Evolutionary conservation across 2,888 invertebrate genomes (phyloP).

Genomic region (Hesperia comma): DNA sequence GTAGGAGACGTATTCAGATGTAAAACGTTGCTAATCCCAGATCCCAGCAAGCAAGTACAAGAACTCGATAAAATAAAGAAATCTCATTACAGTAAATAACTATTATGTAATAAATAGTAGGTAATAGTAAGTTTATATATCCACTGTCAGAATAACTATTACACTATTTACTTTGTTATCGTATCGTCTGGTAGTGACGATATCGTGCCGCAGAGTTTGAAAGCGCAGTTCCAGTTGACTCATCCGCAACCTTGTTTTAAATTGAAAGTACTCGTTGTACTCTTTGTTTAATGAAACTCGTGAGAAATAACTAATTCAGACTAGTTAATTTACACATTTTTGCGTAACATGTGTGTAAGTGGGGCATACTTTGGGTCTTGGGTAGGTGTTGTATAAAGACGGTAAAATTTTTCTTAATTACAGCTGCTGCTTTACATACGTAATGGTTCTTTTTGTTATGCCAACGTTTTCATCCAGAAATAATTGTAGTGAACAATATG

Average conservation of each 20-base stretch:
- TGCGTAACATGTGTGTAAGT: conserved; percentile 9
- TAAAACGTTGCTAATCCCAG: too few relatives aligned
- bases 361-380: too few relatives aligned
- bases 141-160: too few relatives aligned
- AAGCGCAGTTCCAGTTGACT: background rate
- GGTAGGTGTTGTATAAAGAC: background rate
- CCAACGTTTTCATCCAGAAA: background rate
- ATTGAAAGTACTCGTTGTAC: conserved; percentile 17
- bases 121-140: too few relatives aligned
- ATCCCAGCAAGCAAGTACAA: too few relatives aligned
- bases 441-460: background rate
- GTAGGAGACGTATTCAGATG: too few relatives aligned
- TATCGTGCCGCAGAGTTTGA: background rate
- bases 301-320: conserved; percentile 13
- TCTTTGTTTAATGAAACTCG: conserved; percentile 10
- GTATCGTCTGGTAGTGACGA: background rate
- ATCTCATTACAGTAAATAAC: too few relatives aligned
- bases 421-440: background rate
- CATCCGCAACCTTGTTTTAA: conserved; percentile 16
- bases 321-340: conserved; percentile 6
- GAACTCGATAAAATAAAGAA: too few relatives aligned
- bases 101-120: too few relatives aligned
- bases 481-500: background rate
- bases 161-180: background rate
- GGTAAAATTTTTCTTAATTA: background rate